phyloP scores from a whole-genome alignment of 1,140 invertebrate genomes.

The Lordiphosa clarofinis region DNA sequence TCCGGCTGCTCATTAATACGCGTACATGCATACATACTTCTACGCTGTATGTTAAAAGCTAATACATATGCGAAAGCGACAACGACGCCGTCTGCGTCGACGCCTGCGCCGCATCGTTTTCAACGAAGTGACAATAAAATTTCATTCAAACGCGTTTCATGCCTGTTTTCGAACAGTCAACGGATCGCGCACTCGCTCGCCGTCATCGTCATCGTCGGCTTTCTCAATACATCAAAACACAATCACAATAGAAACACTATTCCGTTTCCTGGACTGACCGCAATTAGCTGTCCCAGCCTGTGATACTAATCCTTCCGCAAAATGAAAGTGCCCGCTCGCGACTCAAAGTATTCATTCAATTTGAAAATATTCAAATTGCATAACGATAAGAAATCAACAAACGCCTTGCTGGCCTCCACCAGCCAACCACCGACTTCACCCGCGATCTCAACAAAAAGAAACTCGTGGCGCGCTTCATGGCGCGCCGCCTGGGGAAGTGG shows the following conservation, averaged over 20 bases:
- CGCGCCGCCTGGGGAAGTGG: conserved; percentile 48
- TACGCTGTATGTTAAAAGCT: conserved; percentile 35
- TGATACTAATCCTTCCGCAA: conserved; percentile 20
- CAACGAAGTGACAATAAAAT: conserved; percentile 65
- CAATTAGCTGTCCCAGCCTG: neutral
- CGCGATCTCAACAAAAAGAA: conserved; percentile 71
- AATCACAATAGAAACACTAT: conserved; percentile 1
- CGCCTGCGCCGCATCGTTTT: conserved; percentile 42
- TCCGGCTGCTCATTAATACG: conserved; percentile 58
- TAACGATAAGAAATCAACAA: conserved; percentile 72
- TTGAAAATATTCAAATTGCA: conserved; percentile 79
- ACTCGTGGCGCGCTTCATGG: conserved; percentile 70
- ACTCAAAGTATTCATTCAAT: conserved; percentile 73
- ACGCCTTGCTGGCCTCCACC: conserved; percentile 69
- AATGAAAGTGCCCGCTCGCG: conserved; percentile 74
- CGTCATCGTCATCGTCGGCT: conserved; percentile 10
- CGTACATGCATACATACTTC: conserved; percentile 1
- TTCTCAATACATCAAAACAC: conserved; percentile 14
- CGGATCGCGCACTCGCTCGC: conserved; percentile 29
- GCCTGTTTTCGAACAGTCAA: conserved; percentile 67
- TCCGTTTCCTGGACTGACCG: neutral
- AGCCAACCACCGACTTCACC: conserved; percentile 45
- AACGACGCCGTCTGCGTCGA: conserved; percentile 9
- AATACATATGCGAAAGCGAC: conserved; percentile 60
- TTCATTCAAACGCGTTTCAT: conserved; percentile 75